Conservation (phyloP, 2,888 invertebrate species). For the Pollenia amentaria region DNA sequence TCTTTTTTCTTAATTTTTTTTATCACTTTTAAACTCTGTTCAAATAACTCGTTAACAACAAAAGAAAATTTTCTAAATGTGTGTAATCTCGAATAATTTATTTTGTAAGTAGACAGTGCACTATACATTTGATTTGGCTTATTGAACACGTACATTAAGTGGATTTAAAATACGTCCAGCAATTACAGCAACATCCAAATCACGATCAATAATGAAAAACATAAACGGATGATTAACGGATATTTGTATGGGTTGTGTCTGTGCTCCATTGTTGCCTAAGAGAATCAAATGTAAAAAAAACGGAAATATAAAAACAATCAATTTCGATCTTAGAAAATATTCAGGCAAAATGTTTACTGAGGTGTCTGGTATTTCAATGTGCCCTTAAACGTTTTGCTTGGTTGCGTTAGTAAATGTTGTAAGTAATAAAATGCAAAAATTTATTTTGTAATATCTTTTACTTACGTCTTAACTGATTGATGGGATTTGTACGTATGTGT, state of each 20-base stretch:
- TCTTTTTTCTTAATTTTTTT: neutral
- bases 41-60: neutral
- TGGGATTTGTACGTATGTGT: conserved; percentile 90
- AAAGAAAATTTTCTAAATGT: conserved; percentile 8
- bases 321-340: conserved; percentile 41
- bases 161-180: conserved; percentile 94
- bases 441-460: conserved; percentile 62
- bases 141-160: conserved; percentile 89
- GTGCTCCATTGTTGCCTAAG: conserved; percentile 82
- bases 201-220: conserved; percentile 93
- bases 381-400: conserved; percentile 67
- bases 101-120: neutral
- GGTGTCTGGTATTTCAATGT: conserved; percentile 43
- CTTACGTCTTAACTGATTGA: conserved; percentile 84
- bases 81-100: conserved; percentile 31
- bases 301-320: conserved; percentile 47
- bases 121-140: conserved; percentile 24
- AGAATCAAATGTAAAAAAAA: conserved; percentile 49
- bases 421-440: neutral
- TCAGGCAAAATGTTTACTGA: conserved; percentile 28
- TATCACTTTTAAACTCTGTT: neutral
- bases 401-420: conserved; percentile 59
- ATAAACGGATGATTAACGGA: conserved; percentile 93
- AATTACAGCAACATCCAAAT: conserved; percentile 91
- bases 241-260: conserved; percentile 87